Evolutionary conservation across 92 coral and sea anemone species (phyloP).

Genomic region (Zoanthus solanderi): DNA sequence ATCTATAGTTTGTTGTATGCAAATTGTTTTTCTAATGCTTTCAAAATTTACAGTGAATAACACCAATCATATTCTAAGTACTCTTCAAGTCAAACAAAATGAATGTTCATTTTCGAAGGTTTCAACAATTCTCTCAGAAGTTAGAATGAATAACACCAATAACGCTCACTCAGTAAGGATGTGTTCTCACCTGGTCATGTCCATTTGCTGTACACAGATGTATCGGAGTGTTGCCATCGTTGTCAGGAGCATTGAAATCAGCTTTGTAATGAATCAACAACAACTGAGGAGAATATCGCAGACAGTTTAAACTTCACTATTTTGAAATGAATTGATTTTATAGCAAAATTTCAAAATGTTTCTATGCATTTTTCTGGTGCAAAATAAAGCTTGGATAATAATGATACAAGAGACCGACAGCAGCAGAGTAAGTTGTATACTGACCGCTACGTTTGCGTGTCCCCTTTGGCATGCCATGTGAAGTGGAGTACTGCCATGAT

Average conservation of each 20-base stretch:
- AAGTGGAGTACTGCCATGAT: slow-evolving; percentile 95
- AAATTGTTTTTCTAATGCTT: too few relatives aligned
- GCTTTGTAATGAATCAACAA: slow-evolving; percentile 92
- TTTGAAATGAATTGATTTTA: too few relatives aligned
- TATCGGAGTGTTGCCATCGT: slow-evolving; percentile 93
- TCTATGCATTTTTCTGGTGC: too few relatives aligned
- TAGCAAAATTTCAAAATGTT: too few relatives aligned
- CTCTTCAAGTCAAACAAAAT: neutral
- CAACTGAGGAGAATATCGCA: slow-evolving; percentile 52
- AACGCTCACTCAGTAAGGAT: neutral
- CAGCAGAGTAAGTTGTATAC: neutral
- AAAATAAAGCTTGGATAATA: neutral
- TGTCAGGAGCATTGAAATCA: slow-evolving; percentile 90
- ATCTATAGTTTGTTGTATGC: too few relatives aligned
- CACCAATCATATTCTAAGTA: too few relatives aligned
- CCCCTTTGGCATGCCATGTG: slow-evolving; percentile 96
- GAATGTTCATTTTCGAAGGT: neutral
- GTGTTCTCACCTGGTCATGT: slow-evolving; percentile 81
- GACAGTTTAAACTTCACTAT: too few relatives aligned
- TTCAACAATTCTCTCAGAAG: neutral
- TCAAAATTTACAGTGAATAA: too few relatives aligned
- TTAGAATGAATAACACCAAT: too few relatives aligned
- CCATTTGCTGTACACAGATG: slow-evolving; percentile 96
- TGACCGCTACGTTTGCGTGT: slow-evolving; percentile 91
- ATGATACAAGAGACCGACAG: neutral